These are phyloP conservation scores for Mycteria americana DNA, from an alignment of 2,797 vertebrate genomes.

Conservation along the genomic window DNA sequence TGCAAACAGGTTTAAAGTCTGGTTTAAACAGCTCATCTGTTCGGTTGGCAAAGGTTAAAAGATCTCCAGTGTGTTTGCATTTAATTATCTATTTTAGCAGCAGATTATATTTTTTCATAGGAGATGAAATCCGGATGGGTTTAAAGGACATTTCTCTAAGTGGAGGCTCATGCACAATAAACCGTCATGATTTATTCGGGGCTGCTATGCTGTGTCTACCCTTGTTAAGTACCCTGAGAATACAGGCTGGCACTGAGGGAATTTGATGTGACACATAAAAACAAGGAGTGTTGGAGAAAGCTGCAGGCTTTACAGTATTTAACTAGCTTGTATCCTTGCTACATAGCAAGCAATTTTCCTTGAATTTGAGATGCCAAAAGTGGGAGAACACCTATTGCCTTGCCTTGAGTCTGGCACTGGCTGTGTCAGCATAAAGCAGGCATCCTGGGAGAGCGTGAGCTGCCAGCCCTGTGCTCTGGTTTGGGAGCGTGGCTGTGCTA, in stretches of 20 bases:
- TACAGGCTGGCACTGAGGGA: background rate
- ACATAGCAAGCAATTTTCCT: background rate
- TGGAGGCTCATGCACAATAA: background rate
- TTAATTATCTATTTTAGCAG: background rate
- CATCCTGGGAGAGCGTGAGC: background rate
- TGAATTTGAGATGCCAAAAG: background rate
- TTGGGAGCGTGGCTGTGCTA: background rate
- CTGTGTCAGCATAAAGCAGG: accelerated
- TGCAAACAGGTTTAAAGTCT: background rate
- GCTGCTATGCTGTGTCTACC: conserved; percentile 29
- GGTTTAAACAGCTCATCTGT: background rate
- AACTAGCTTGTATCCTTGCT: conserved; percentile 1
- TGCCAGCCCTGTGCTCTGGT: background rate
- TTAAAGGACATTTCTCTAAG: background rate
- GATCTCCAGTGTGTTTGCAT: background rate
- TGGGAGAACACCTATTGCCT: background rate
- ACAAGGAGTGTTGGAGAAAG: background rate
- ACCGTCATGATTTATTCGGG: background rate
- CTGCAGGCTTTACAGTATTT: background rate
- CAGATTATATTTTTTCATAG: background rate
- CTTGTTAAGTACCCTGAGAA: conserved; percentile 31
- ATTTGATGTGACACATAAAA: conserved; percentile 39
- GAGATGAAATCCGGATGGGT: background rate
- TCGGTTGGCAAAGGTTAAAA: conserved; percentile 15
- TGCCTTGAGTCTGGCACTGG: background rate